A percentile compares a stretch with the other conserved stretches of the same genome.
These are phyloP conservation scores for Onchidella celtica DNA, from an alignment of 2,888 invertebrate species.

Conservation along the genomic window DNA sequence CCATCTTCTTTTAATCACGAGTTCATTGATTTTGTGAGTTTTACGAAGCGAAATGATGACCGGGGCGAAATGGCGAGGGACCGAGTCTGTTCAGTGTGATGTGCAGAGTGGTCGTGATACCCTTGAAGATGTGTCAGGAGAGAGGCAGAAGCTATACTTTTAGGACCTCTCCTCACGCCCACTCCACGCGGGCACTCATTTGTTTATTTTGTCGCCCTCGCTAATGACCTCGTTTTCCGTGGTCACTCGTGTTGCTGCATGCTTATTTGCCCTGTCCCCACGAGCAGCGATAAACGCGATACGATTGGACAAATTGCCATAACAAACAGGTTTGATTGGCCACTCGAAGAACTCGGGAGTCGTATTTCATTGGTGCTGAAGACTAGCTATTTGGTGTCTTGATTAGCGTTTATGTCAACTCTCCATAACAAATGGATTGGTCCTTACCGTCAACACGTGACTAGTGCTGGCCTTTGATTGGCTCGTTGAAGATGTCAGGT, in stretches of 20 bases:
- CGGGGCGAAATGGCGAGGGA: too few species aligned
- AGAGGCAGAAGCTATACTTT: slow-evolving; percentile 7
- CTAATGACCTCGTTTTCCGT: slow-evolving; percentile 12
- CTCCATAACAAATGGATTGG: slow-evolving; percentile 13
- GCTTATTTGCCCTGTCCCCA: background rate
- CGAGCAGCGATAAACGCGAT: background rate
- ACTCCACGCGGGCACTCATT: background rate
- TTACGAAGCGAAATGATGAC: too few species aligned
- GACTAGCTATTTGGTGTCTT: slow-evolving; percentile 18
- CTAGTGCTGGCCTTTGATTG: slow-evolving; percentile 17
- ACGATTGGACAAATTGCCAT: slow-evolving; percentile 13
- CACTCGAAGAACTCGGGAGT: background rate
- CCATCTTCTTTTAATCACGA: too few species aligned
- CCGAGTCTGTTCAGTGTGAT: too few species aligned
- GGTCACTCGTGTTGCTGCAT: background rate
- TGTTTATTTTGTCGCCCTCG: slow-evolving; percentile 16
- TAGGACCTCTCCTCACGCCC: background rate
- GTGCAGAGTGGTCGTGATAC: too few species aligned
- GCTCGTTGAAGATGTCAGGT: slow-evolving; percentile 14
- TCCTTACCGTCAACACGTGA: slow-evolving; percentile 7
- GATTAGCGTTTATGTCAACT: slow-evolving; percentile 24
- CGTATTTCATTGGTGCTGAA: slow-evolving; percentile 11
- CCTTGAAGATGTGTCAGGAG: too few species aligned
- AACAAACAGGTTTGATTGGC: slow-evolving; percentile 27
- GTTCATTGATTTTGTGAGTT: too few species aligned